These are phyloP conservation scores for Plestiodon gilberti DNA, from an alignment of 2,113 vertebrate species.

Conservation along the genomic window DNA sequence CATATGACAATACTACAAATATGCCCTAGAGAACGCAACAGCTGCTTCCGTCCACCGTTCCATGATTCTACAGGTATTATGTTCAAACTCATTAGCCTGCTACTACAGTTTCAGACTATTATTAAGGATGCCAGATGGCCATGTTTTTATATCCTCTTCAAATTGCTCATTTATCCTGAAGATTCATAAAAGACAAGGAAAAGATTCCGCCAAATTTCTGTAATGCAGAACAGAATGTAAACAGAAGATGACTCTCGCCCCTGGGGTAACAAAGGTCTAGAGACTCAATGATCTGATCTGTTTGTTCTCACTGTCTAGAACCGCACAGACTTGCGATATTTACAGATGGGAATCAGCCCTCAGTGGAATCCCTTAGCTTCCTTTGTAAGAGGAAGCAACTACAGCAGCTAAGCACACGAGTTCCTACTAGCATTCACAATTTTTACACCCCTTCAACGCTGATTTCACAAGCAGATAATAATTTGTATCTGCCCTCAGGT, in stretches of 20 bases:
- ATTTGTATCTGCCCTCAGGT: neutral
- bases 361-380: neutral
- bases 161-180: slow-evolving; percentile 12
- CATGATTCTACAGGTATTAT: slow-evolving; percentile 20
- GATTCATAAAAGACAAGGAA: slow-evolving; percentile 14
- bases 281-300: neutral
- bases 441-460: neutral
- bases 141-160: neutral
- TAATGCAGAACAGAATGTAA: neutral
- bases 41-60: slow-evolving; percentile 29
- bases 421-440: neutral
- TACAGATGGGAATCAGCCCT: neutral
- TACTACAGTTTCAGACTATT: slow-evolving; percentile 7
- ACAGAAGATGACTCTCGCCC: neutral
- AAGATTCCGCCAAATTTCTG: neutral
- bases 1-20: fast-evolving
- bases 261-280: neutral
- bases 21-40: slow-evolving; percentile 1
- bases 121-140: slow-evolving; percentile 1
- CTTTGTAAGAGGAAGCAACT: neutral
- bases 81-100: slow-evolving; percentile 15
- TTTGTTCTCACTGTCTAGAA: neutral
- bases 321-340: too few species aligned
- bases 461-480: neutral
- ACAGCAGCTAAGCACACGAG: neutral